Evolutionary conservation across 2,888 invertebrate genomes (phyloP).

Genomic region (Lycaena phlaeas): DNA sequence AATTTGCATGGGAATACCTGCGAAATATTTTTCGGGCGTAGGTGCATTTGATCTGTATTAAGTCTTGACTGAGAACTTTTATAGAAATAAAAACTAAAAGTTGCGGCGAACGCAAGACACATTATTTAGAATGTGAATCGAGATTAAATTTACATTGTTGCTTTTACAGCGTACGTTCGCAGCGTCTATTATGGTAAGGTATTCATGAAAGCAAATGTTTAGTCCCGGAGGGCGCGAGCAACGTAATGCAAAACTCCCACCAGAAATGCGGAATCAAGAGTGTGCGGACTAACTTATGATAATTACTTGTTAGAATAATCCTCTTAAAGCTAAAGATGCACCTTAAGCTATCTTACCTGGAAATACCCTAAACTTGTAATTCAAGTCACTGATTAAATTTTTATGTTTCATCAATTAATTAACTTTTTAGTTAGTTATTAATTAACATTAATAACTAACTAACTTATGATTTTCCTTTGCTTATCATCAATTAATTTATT

Average conservation of each 20-base stretch:
- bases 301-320: constrained; percentile 54
- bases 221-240: constrained; percentile 42
- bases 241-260: constrained; percentile 29
- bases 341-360: constrained; percentile 2
- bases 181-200: constrained; percentile 58
- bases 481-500: no score
- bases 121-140: constrained; percentile 48
- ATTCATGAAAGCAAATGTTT: constrained; percentile 65
- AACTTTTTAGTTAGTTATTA: no score
- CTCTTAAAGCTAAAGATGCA: constrained; percentile 27
- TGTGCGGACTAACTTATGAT: constrained; percentile 53
- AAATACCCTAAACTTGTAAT: constrained; percentile 1
- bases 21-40: constrained; percentile 12
- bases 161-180: constrained; percentile 40
- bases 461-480: no score
- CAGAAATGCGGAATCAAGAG: constrained; percentile 39
- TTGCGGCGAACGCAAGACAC: constrained; percentile 25
- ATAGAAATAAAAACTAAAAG: constrained; percentile 22
- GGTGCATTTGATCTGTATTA: no score
- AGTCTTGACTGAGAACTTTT: no score
- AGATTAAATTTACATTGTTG: constrained; percentile 66
- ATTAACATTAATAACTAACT: no score
- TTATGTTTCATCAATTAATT: no score
- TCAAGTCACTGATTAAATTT: not conserved
- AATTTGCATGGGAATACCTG: constrained; percentile 47